Conservation (phyloP, 2,797 vertebrate species). For the Ciconia nigra region DNA sequence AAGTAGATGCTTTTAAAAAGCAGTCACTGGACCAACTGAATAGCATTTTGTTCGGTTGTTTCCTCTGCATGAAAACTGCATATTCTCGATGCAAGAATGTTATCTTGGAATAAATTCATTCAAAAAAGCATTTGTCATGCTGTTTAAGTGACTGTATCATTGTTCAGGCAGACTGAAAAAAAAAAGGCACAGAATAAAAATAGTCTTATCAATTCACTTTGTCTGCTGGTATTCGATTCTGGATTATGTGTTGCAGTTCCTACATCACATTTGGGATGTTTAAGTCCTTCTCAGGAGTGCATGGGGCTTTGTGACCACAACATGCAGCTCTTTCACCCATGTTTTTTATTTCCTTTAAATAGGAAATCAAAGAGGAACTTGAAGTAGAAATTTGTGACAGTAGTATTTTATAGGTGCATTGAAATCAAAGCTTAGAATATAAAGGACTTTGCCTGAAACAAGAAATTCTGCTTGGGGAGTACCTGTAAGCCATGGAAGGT, state of each 20-base stretch:
- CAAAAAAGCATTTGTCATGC: neutral
- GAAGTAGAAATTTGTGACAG: neutral
- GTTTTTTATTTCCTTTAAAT: neutral
- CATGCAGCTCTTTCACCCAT: accelerated
- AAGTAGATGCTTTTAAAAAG: neutral
- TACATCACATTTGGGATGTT: neutral
- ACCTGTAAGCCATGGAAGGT: neutral
- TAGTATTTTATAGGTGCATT: neutral
- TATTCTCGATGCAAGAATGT: neutral
- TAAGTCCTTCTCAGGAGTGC: neutral
- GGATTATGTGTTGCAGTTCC: neutral
- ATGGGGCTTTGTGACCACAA: neutral
- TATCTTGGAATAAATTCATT: neutral
- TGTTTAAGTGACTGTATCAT: neutral
- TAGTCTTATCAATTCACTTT: neutral
- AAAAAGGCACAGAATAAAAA: neutral
- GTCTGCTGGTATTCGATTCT: neutral
- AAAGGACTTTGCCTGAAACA: neutral
- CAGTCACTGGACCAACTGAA: neutral
- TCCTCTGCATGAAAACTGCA: neutral
- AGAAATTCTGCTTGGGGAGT: neutral
- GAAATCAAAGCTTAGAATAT: neutral
- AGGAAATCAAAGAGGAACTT: neutral
- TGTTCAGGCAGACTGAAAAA: neutral
- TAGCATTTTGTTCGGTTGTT: neutral